phyloP scores from a whole-genome alignment of 1,140 invertebrate genomes.

The Brachionus calyciflorus region DNA sequence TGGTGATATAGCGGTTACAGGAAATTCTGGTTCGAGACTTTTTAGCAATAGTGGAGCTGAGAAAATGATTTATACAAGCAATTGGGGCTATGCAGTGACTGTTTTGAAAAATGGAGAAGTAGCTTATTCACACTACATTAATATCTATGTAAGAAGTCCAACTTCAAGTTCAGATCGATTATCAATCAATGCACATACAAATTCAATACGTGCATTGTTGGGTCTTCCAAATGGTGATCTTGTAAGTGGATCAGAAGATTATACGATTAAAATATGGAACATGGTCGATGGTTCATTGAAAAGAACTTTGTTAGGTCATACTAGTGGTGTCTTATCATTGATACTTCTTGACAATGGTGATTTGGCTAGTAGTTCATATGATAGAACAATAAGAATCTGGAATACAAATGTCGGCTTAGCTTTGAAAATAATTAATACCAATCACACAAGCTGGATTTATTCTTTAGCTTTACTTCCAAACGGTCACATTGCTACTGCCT shows the following conservation, averaged over 20 bases:
- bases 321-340: not conserved
- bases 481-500: not conserved
- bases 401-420: not conserved
- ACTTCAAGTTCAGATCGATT: not conserved
- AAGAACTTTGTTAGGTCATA: not conserved
- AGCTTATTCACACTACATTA: not conserved
- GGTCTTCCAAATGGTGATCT: not conserved
- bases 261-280: not conserved
- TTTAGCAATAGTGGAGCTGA: too few species aligned
- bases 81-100: not conserved
- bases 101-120: not conserved
- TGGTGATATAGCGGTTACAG: too few species aligned
- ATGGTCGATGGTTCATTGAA: not conserved
- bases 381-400: not conserved
- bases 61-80: too few species aligned
- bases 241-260: not conserved
- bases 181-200: not conserved
- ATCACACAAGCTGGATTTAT: not conserved
- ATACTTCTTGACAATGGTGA: not conserved
- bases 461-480: not conserved
- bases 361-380: not conserved
- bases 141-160: not conserved
- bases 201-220: not conserved
- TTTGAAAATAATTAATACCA: too few species aligned
- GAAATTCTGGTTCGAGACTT: too few species aligned